Base-by-base conservation (phyloP, 1,140 invertebrate genomes). In the Wiebesia pumilae region DNA sequence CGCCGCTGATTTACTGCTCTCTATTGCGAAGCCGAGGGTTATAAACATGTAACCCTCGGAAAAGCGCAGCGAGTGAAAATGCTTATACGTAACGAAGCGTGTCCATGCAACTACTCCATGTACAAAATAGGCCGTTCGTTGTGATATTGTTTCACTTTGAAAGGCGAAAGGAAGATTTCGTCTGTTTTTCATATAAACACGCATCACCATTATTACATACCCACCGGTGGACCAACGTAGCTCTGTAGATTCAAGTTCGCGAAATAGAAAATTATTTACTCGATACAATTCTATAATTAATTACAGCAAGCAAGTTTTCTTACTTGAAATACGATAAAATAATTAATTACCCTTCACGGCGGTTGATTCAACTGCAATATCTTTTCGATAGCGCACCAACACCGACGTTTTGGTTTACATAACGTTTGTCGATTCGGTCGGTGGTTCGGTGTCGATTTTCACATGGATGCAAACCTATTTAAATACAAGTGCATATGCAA, bases 401-500 rank as follows among this genome's bases (percentile, higher is more conserved):
- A 30, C 79, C 33, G 51, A 77, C 51, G 19, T 24, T 27, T 62
- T 10, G 58, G 24, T 27, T 62, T 62, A 62, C 58, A 27, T 82
- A 82, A 82, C 40, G 40, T 47, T 71, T 71, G 10, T 19, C 58
- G n/a, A 21, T 38, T 35, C 35, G 14, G 38, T 58, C 33, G 35
- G 67, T 27, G 24, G 7, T 62, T 43, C 38, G 3, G 7, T 43
- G 33, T 35, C 58, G 79, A 81, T 81, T 82, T 82, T 83, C 54
- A 51, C 73, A 62, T 77, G 7, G 51, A 43, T 65, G 24, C 54
- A 77, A 78, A 43, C 73, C 65, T 65, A 78, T 84, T 84, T 84
- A 78, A 84, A 65, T 84, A 65, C 51, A n/a, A 54, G 71, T 30
- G n/a, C n/a, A 65, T 69, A 69, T 77, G 51, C 73, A 83, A 75